Base-by-base conservation (phyloP, 2,113 vertebrate species). In the Pelecanoides urinatrix region DNA sequence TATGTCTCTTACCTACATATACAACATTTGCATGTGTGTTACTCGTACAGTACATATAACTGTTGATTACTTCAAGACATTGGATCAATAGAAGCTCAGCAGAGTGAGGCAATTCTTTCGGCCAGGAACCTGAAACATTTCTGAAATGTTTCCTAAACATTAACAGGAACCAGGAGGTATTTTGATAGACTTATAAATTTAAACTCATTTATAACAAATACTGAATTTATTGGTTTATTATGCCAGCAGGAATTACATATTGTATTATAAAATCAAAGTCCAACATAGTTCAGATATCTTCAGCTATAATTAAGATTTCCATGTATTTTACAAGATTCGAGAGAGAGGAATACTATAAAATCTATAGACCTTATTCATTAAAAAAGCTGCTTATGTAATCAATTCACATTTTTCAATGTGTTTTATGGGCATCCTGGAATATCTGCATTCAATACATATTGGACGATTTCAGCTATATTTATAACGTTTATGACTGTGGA, bases 161-260 rank as follows among this genome's bases (percentile, higher is more conserved):
- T 98, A 98, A 98, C 94, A 98, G 98, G 98, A 97, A 97, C 80
- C 93, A 96, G 84, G 94, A 98, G 97, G 98, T 97, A 98, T 98
- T 98, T 98, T 98, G 97, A 98, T 98, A 97, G 97, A 95, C 97
- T 97, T 98, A 97, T 98, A 98, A 98, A 98, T 96, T 97, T 97
- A 96, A 96, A 97, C 95, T 98, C 92, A 96, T 97, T 98, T 98
- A 98, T 97, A 98, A 94, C 90, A 97, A 97, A 98, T 98, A 98
- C 96, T 96, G 96, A 95, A 97, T 96, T 98, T 98, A 98, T 97
- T 97, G 97, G 96, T 98, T 98, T 98, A 98, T 96, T 98, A 94
- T 96, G 96, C 76, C 80, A 96, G 98, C 95, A 98, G 97, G 98
- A 98, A 97, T 98, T 98, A 81, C 92, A 98, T 96, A 96, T 96